Base-by-base conservation (phyloP, 1,140 invertebrate species). In the Adoxophyes honmai region DNA sequence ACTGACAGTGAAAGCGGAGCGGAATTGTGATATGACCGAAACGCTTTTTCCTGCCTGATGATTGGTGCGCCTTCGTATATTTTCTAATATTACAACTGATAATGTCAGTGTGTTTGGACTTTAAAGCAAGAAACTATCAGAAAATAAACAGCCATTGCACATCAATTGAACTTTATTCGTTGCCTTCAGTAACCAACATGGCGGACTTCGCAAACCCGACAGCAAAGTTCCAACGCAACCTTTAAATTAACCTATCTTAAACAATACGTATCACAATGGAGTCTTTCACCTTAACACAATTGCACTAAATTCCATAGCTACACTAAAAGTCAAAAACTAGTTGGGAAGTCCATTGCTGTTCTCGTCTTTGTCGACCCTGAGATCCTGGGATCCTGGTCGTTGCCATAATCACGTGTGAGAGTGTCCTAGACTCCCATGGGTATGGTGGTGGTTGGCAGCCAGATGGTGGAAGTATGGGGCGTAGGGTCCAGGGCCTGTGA, bases 391-490 rank as follows among this genome's bases (percentile, higher is more conserved):
- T 66, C 81, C 79, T 62, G 81, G 83, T 39, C 81, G 79, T 52
- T 79, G 74, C 79, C 81, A 84, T 34, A 86, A 90, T 90, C 89
- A 89, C 89, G 89, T 85, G 60, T 90, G 87, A 2, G 86, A 89
- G 60, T 90, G 89, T 0, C 86, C 86, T 10, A 90, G 52, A 38
- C 76, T 80, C 0, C 78, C 73, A 39, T 88, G 85, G n/a, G 81
- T 78, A 62, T 90, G 88, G 51, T 89, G 87, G 51, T 89, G 88
- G 33, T 90, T 88, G 0, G 84, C 86, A 1, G 88, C 86, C 0
- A 89, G 64, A 52, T 89, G 89, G 58, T 90, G 88, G 73, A 89
- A 89, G 70, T 89, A 90, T 0, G 87, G 86, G 0, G 86, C 87
- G 63, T 90, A 90, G 34, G 85, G 81, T 0, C 87, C 86, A 0